Evolutionary conservation across 53 echinoderm and acorn worm species (phyloP), one percentile per base, ranked within the genome.

Genomic region (Holothuria scabra): DNA sequence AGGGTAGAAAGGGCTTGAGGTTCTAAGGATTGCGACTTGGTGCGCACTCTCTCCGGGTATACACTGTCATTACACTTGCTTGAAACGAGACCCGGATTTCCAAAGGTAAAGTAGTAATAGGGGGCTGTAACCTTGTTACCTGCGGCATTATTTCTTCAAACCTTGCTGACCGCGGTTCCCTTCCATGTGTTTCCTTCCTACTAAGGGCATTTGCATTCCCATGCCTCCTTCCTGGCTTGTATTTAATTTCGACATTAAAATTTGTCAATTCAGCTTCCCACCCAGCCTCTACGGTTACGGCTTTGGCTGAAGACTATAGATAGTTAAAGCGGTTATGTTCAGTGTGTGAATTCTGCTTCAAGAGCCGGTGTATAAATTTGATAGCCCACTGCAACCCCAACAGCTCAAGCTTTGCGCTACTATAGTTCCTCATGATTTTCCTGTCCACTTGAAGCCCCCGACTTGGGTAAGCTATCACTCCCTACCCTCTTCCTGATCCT

Each of bases 211-310:
- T 75, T 22, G 78, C 88, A 75, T 84, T 93, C 9, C 29, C 67
- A 80, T 86, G 90, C 16, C 48, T 81, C 18, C 58, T 63, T 0
- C 90, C 93, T 20, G 93, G 76, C 9, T 68, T 38, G 65, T 88
- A 92, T 41, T 67, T 90, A 10, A 86, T 84, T 0, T 84, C 65
- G 18, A 93, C 59, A 19, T 82, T 75, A 46, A 93, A 93, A 28
- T 83, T 60, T 0, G 90, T 82, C 11, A 93, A 55, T 24, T 93
- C 90, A 12, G 90, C 90, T 48, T 29, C 83, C 93, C 90, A 92
- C 20, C 89, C 44, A 22, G 71, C 65, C 66, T 88, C 88, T 9
- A 84, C 76, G 16, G 88, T 84, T 46, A 79, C 89, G 20, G 84
- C 67, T 37, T 88, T 88, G 0, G 76, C 83, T 1, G 88, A 84